A percentile compares a stretch with the other conserved stretches of the same genome.
Evolutionary conservation across 2,113 vertebrate genomes (phyloP).

Genomic region (Ptilonorhynchus violaceus): DNA sequence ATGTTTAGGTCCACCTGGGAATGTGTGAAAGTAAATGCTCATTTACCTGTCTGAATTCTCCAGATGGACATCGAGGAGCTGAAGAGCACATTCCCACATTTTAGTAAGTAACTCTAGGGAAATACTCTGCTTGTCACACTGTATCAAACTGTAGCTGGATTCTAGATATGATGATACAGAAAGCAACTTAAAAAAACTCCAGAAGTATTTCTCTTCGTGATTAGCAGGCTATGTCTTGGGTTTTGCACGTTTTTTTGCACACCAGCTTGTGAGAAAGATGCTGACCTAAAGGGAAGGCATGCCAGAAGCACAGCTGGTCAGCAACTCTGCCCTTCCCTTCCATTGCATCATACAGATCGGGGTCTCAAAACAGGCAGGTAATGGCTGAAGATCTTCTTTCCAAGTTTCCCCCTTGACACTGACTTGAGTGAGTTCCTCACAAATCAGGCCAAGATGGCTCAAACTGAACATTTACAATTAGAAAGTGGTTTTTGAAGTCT

Average conservation of each 20-base stretch:
- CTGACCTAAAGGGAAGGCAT: neutral
- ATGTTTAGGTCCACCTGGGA: neutral
- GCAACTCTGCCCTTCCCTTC: neutral
- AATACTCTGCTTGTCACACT: neutral
- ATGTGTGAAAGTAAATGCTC: neutral
- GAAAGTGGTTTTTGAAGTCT: neutral
- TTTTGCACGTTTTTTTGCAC: neutral
- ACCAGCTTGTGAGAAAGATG: neutral
- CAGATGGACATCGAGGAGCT: neutral
- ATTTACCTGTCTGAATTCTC: neutral
- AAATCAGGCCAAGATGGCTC: neutral
- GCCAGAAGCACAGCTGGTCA: rapidly evolving
- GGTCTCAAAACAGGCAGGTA: neutral
- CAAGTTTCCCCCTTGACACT: neutral
- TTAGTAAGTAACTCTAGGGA: neutral
- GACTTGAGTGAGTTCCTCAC: neutral
- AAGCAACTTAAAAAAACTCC: neutral
- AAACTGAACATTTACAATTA: neutral
- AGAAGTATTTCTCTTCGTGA: neutral
- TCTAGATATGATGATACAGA: neutral
- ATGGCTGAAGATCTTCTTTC: neutral
- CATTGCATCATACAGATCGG: rapidly evolving
- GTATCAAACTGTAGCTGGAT: neutral
- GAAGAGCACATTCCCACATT: neutral
- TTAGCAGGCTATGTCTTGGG: neutral